Base-by-base conservation (phyloP, 2,797 vertebrate genomes). In the Galaxias olidus region DNA sequence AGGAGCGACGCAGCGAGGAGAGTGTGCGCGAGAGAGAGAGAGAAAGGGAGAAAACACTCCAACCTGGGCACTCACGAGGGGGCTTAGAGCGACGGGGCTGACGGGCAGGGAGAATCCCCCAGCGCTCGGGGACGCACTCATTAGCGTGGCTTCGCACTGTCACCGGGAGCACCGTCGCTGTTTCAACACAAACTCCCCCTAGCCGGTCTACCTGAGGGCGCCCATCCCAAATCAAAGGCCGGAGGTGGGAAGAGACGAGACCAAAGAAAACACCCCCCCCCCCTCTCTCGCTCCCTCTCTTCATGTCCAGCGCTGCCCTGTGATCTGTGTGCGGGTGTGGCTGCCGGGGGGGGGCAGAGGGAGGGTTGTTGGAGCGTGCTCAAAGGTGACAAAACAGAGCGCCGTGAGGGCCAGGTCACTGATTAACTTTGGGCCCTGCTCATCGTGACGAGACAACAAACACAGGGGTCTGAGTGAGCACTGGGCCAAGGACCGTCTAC, bases 371-470 rank as follows among this genome's bases (percentile, higher is more conserved):
- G 19, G 59, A 48, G 55, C 66, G 20, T 1, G 59, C 65, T 57
- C 46, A 40, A 41, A 61, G 12, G 52, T 62, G 59, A 40, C 45
- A 45, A n/a, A n/a, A 15, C 61, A 46, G 45, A 69, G 52, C 71
- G 82, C 78, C 82, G 70, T 79, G 67, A 42, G 58, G 72, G 80
- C 30, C 17, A 11, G 73, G 78, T 69, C 77, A 47, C 66, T 62
- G 64, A 79, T 85, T 70, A 82, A 77, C 76, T 69, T 61, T 42
- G 47, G 42, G 54, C 56, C 48, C 57, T 64, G 52, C 15, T 66
- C 52, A 59, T 41, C 51, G 7, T 57, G 68, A 70, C 73, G 72
- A 72, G 81, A 30, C 30, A 74, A 73, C 76, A 73, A 87, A 63
- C 72, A 58, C 60, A 44, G 54, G 59, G 68, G 54, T 56, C 42